Base-by-base conservation (phyloP, 2,113 vertebrate genomes). In the Elanus axillaris region DNA sequence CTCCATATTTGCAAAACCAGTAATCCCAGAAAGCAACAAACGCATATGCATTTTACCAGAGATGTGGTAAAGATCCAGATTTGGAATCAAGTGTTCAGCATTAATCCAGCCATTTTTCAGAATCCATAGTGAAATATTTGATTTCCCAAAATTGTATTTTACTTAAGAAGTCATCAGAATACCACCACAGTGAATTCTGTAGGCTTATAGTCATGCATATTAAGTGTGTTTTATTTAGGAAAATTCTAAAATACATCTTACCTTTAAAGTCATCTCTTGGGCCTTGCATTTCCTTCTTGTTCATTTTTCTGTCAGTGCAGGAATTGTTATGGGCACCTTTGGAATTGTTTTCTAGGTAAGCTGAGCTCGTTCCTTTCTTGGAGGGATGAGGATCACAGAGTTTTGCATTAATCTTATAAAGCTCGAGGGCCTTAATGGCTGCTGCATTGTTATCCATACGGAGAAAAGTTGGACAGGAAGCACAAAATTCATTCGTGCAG, bases 401-500 rank as follows among this genome's bases (percentile, higher is more conserved):
- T 98, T 99, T 99, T 98, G 99, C 99, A 90, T 99, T 99, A 98
- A 98, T 99, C 98, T 99, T 99, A 98, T 99, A 99, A 94, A 99
- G 98, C 98, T 99, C 99, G 81, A 99, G 99, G 94, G 99, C 99
- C 98, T 99, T 99, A 98, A 99, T 99, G 84, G 99, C 99, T 87
- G 99, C 99, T 90, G 99, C 97, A 98, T 99, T 99, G 97, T 99
- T 99, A 98, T 99, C 99, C 99, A 99, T 98, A 97, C 99, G 99
- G 94, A 97, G 98, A 97, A 99, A 99, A 98, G 98, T 98, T 91
- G 98, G 98, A 97, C 98, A 99, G 94, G 99, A 99, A 97, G 99
- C 99, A 97, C 99, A 99, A 98, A 99, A 99, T 98, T 99, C 99
- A 98, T 99, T 99, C 96, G 99, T 98, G 98, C 99, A 99, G 99